Conservation (phyloP, 1,140 invertebrate species). For the Telenomus remus region DNA sequence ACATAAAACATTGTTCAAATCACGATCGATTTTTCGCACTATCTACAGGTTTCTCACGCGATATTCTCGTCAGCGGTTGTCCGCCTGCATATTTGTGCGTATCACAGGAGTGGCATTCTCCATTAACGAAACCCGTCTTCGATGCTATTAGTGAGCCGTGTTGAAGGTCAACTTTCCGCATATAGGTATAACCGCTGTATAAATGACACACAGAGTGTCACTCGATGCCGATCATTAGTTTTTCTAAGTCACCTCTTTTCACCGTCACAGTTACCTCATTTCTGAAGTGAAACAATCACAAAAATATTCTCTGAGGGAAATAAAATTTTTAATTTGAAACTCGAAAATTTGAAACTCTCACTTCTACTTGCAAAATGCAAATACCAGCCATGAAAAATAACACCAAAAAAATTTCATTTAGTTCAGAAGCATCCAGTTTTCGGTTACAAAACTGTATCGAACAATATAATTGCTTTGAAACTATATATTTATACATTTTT, state of each 20-base stretch:
- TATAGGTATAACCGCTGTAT: constrained; percentile 1
- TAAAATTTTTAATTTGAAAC: too few species aligned
- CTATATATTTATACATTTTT: too few species aligned
- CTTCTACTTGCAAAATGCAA: too few species aligned
- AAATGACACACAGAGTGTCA: neutral
- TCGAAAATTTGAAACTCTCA: too few species aligned
- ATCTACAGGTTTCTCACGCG: constrained; percentile 36
- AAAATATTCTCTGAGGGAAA: too few species aligned
- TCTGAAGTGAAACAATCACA: constrained; percentile 15
- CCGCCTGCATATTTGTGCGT: constrained; percentile 45
- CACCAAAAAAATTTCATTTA: too few species aligned
- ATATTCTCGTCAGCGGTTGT: constrained; percentile 36
- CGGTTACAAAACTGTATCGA: too few species aligned
- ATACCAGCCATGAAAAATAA: too few species aligned
- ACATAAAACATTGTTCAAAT: too few species aligned
- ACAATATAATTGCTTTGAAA: too few species aligned
- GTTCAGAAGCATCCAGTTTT: too few species aligned
- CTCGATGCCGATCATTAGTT: constrained; percentile 30
- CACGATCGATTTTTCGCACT: constrained; percentile 35
- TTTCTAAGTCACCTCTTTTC: constrained; percentile 26
- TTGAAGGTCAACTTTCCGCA: constrained; percentile 39
- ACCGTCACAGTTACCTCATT: constrained; percentile 36
- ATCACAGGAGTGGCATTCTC: constrained; percentile 38
- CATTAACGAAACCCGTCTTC: constrained; percentile 44
- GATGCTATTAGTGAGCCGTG: constrained; percentile 31